A percentile compares a stretch with the other conserved stretches of the same genome.
These are phyloP conservation scores for Synergus gifuensis DNA, from an alignment of 2,888 invertebrate species.

Conservation along the genomic window DNA sequence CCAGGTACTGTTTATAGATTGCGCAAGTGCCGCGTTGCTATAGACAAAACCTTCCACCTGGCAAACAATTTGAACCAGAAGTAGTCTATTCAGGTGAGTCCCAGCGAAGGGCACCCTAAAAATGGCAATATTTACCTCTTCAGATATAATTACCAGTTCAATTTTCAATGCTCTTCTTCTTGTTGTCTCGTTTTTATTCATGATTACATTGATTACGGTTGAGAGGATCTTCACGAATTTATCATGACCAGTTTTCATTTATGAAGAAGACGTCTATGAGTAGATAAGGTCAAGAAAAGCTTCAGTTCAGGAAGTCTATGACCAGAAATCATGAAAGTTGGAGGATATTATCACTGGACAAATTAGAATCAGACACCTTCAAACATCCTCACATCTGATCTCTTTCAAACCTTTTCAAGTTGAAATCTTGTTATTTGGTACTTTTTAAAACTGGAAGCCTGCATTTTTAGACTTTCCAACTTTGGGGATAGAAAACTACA, in stretches of 20 bases:
- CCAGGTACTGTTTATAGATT: constrained; percentile 76
- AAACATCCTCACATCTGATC: not conserved
- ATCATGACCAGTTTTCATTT: constrained; percentile 18
- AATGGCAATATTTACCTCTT: constrained; percentile 30
- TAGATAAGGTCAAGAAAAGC: not conserved
- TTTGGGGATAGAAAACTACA: too few relatives aligned
- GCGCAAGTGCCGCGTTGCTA: constrained; percentile 63
- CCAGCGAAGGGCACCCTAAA: constrained; percentile 44
- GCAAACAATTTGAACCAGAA: constrained; percentile 53
- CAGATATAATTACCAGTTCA: not conserved
- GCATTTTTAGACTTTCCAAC: too few relatives aligned
- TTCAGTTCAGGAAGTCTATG: not conserved
- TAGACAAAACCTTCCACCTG: constrained; percentile 59
- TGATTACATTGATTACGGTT: constrained; percentile 2
- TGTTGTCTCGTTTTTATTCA: not conserved
- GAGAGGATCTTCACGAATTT: constrained; percentile 8
- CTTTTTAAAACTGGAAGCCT: too few relatives aligned
- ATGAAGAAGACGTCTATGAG: not conserved
- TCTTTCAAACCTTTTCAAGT: too few relatives aligned
- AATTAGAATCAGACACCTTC: constrained; percentile 5
- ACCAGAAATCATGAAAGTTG: not conserved
- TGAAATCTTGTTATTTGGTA: too few relatives aligned
- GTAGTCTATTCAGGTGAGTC: constrained; percentile 53
- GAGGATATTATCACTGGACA: not conserved
- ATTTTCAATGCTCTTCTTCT: not conserved